Evolutionary conservation across 2,888 invertebrate genomes (phyloP).

Genomic region (Meiosimyza platycephala): DNA sequence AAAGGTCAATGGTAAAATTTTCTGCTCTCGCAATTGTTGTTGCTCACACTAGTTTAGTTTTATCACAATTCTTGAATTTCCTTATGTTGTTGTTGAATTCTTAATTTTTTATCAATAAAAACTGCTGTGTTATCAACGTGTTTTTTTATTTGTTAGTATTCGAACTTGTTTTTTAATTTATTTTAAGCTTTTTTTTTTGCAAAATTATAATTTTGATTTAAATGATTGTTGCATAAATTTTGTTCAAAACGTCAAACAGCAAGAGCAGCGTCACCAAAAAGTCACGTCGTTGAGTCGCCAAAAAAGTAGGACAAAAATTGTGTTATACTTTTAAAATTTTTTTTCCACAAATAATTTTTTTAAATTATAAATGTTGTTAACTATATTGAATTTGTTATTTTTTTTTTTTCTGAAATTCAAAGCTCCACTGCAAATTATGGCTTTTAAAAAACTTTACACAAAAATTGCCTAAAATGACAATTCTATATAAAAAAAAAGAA

Average conservation of each 20-base stretch:
- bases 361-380: no score
- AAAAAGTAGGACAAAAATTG: no score
- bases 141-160: background rate
- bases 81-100: background rate
- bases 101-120: background rate
- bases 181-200: no score
- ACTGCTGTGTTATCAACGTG: background rate
- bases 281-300: no score
- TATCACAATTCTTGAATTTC: constrained; percentile 9
- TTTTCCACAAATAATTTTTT: no score
- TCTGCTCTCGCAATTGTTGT: background rate
- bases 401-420: no score
- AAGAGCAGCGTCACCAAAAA: background rate
- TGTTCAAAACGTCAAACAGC: constrained; percentile 2
- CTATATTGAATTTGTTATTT: no score
- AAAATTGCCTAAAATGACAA: no score
- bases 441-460: no score
- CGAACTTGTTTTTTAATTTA: background rate
- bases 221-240: constrained; percentile 8
- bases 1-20: constrained; percentile 63
- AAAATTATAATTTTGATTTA: background rate
- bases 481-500: no score
- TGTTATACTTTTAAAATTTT: no score
- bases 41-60: constrained; percentile 17
- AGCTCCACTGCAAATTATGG: no score